Percentiles rank a stretch among this genome's conserved stretches.
These are phyloP conservation scores for Drosophila micromelanica DNA, from an alignment of 1,140 invertebrate species.

Conservation along the genomic window DNA sequence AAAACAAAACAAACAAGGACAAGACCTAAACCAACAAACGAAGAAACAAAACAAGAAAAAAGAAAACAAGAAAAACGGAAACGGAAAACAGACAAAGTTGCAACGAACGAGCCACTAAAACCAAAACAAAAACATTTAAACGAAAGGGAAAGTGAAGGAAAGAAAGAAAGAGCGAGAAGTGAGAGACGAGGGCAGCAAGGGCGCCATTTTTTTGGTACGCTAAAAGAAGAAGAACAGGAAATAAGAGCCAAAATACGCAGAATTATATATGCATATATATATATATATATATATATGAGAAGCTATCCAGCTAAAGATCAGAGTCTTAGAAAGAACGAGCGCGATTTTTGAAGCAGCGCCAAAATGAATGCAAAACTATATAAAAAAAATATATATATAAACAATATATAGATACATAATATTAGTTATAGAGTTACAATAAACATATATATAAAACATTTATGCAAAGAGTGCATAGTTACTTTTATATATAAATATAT, in stretches of 20 bases:
- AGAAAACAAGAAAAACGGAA: slow-evolving; percentile 34
- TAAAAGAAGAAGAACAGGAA: neutral
- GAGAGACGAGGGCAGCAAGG: neutral
- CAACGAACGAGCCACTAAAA: slow-evolving; percentile 56
- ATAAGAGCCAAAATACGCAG: slow-evolving; percentile 16
- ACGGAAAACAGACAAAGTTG: slow-evolving; percentile 56
- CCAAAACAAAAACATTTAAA: slow-evolving; percentile 26
- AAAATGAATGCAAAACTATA: slow-evolving; percentile 12
- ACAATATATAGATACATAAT: slow-evolving; percentile 4
- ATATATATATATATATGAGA: neutral
- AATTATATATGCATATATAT: neutral
- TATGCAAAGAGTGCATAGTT: neutral
- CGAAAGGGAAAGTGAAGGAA: slow-evolving; percentile 14
- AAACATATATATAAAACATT: slow-evolving; percentile 1
- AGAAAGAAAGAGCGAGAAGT: slow-evolving; percentile 1
- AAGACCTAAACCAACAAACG: slow-evolving; percentile 19
- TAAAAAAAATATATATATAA: slow-evolving; percentile 3
- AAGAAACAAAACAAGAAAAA: slow-evolving; percentile 39
- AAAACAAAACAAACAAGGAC: slow-evolving; percentile 20
- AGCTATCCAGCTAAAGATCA: too few species aligned
- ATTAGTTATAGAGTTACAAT: slow-evolving; percentile 16
- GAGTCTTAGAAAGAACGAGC: neutral
- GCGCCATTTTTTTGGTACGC: slow-evolving; percentile 1
- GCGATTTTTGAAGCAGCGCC: slow-evolving; percentile 19
- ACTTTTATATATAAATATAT: slow-evolving; percentile 5